Evolutionary conservation across 2,888 invertebrate genomes (phyloP), one percentile per base, ranked within the genome.

Genomic region (Pyrochroa serraticornis): DNA sequence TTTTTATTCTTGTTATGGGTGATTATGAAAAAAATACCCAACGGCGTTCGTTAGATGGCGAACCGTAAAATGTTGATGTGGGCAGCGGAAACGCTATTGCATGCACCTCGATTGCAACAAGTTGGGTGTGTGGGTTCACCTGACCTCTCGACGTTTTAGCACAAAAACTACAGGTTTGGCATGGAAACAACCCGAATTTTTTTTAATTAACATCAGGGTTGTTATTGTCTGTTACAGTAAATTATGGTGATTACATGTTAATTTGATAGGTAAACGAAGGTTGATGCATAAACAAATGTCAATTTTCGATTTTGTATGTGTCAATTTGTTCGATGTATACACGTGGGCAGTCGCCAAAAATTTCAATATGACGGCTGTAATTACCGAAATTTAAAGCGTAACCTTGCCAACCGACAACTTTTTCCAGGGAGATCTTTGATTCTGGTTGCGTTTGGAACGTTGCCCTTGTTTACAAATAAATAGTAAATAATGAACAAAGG

Each of bases 81-180:
- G 68, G 68, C 64, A 64, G 64, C 66, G 68, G 68, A 68, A 67
- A 68, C 61, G 65, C 63, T 43, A 31, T 32, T 43, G 43, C 43
- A 43, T 66, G 64, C 67, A 67, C 65, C 65, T 65, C 58, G 53
- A 57, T 61, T 66, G 64, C 64, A 63, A 61, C 63, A 64, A 48
- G 48, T 36, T 34, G 22, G 33, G 3, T n/a, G 37, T 46, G 46
- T 59, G 54, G 54, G 59, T 50, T 46, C 41, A 39, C 13, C 9
- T 39, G 9, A 35, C 9, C 35, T n/a, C 22, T 22, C 22, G 22
- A 2, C 22, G 22, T 22, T 22, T 22, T 22, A 22, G 22, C 22
- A 10, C 35, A 35, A 35, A 35, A 35, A n/a, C 2, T 35, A 10
- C 35, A 35, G 35, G 35, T 9, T n/a, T 35, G 35, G 10, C 9